Conservation (phyloP, 2,797 vertebrate genomes). For the Danio jaintianensis region DNA sequence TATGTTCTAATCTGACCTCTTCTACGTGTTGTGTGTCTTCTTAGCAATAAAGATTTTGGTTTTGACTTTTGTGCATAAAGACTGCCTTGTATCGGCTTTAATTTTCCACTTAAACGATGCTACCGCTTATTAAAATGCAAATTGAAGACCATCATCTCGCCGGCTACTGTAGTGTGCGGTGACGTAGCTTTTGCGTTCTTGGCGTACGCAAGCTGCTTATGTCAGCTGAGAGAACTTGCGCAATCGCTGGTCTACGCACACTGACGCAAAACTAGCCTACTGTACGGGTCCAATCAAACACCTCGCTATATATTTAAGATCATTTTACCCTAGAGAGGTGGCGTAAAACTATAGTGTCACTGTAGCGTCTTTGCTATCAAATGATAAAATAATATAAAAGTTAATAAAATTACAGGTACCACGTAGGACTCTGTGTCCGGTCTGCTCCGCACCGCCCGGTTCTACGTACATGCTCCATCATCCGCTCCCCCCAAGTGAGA, state of each 20-base stretch:
- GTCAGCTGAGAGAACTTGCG: constrained; percentile 41
- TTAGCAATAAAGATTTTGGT: constrained; percentile 52
- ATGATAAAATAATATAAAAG: not conserved
- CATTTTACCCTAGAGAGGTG: not conserved
- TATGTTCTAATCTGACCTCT: constrained; percentile 72
- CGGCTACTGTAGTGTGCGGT: not conserved
- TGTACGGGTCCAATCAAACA: constrained; percentile 4
- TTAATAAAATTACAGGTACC: not conserved
- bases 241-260: constrained; percentile 49
- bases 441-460: constrained; percentile 41
- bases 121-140: constrained; percentile 5
- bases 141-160: no score
- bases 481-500: constrained; percentile 42
- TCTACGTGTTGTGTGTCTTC: constrained; percentile 67
- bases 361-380: no score
- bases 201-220: constrained; percentile 14
- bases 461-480: constrained; percentile 41
- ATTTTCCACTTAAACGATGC: not conserved
- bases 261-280: constrained; percentile 42
- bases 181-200: constrained; percentile 36
- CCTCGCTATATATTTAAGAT: constrained; percentile 6
- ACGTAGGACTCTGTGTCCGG: not conserved
- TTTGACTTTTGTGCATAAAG: constrained; percentile 12
- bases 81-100: not conserved
- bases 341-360: not conserved